These are phyloP conservation scores for Scophthalmus maximus DNA, from an alignment of 2,113 vertebrate species.

Conservation along the genomic window DNA sequence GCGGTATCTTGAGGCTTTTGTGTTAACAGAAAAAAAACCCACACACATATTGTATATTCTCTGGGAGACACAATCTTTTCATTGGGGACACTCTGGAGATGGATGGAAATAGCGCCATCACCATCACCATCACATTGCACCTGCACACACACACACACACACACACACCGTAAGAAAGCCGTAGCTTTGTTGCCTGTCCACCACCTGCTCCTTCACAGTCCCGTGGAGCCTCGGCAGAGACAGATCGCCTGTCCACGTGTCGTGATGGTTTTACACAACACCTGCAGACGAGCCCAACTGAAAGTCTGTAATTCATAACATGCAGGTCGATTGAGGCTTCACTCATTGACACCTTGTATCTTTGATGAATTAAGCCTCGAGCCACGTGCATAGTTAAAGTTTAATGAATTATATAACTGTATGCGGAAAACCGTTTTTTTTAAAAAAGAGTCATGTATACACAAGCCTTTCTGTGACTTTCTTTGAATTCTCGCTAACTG, in stretches of 20 bases:
- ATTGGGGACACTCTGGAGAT: slow-evolving; percentile 7
- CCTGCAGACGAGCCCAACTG: neutral
- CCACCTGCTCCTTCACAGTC: slow-evolving; percentile 27
- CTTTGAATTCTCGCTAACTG: no score
- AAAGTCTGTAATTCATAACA: slow-evolving; percentile 2
- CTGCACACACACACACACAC: neutral
- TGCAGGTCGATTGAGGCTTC: neutral
- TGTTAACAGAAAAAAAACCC: neutral
- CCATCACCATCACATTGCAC: neutral
- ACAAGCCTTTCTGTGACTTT: no score
- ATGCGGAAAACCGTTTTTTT: neutral
- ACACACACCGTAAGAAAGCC: slow-evolving; percentile 1
- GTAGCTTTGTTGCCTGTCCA: slow-evolving; percentile 1
- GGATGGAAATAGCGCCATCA: slow-evolving; percentile 24
- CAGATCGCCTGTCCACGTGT: slow-evolving; percentile 17
- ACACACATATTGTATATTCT: slow-evolving; percentile 10
- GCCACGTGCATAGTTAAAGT: no score
- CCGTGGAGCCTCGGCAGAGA: slow-evolving; percentile 13
- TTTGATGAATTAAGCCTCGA: no score
- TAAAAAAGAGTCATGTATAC: neutral
- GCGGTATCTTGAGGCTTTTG: neutral
- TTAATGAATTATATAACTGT: no score
- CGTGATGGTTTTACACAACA: slow-evolving; percentile 1
- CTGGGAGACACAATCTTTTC: neutral
- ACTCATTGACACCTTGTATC: no score